Evolutionary conservation across 2,888 invertebrate genomes (phyloP), one percentile per base, ranked within the genome.

Genomic region (Napeogenes sylphis): DNA sequence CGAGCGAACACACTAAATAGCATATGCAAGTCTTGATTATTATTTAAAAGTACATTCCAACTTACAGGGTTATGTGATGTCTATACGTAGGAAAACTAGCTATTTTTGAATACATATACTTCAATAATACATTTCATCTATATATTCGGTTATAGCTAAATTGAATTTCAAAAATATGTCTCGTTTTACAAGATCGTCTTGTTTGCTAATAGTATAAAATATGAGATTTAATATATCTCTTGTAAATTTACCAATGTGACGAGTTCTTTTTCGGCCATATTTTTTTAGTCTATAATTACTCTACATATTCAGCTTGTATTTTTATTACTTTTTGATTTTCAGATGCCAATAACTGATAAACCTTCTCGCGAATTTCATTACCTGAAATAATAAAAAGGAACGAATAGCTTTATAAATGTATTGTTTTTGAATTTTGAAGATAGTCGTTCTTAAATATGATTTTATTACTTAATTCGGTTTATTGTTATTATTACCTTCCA

Each of bases 401-500:
- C 30, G 21, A 21, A 21, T 47, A 14, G n/a, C 8, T 51, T 8
- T 42, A 42, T 30, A 51, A 30, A 51, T 21, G 10, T 10, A 51
- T 30, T 30, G 51, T 30, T 8, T 12, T 51, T 12, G 6, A 30
- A 51, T 2, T 51, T 8, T 10, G 0, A 51, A 10, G 21, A 51
- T 8, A 30, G 14, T 13, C 46, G 2, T n/a, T 47, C 21, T 21
- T 13, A 47, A 14, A n/a, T 47, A 47, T 47, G 33, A n/a, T 3
- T 45, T 45, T 58, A 47, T 58, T 47, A 32, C 21, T 21, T 21
- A 21, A 21, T 21, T 21, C 45, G 32, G 4, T 10, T n/a, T 32
- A n/a, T n/a, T 51, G 32, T 4, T 46, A 55, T 14, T 63, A 33
- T 56, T 56, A 94, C 94, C 92, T 93, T 91, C 80, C 90, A 92